phyloP scores from a whole-genome alignment of 23 tunicate genomes.

The Ciona savignyi region DNA sequence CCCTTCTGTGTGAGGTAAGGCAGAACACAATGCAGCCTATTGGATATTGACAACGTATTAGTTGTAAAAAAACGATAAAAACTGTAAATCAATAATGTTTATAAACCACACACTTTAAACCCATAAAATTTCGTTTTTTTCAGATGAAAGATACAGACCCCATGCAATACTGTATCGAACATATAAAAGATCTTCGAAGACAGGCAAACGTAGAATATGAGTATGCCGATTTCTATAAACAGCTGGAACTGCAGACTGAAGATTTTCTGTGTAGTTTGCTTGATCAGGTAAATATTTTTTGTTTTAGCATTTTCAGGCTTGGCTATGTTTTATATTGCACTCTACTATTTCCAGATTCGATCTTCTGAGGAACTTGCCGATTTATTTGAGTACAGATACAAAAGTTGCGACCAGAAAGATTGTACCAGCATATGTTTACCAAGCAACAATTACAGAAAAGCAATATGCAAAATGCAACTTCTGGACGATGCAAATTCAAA shows the following conservation, averaged over 20 bases:
- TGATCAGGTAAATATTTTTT: constrained; percentile 34
- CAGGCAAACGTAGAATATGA: constrained; percentile 33
- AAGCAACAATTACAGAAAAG: neutral
- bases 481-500: constrained; percentile 54
- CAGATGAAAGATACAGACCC: constrained; percentile 23
- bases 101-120: neutral
- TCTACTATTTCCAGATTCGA: constrained; percentile 46
- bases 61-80: too few species aligned
- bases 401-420: neutral
- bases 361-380: constrained; percentile 70
- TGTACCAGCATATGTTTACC: neutral
- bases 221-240: constrained; percentile 34
- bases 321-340: too few species aligned
- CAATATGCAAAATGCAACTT: constrained; percentile 12
- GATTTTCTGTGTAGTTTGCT: constrained; percentile 69
- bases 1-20: constrained; percentile 23
- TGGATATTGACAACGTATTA: too few species aligned
- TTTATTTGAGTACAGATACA: constrained; percentile 18
- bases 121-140: neutral
- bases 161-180: constrained; percentile 49
- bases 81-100: too few species aligned
- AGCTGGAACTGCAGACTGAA: constrained; percentile 29
- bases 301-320: too few species aligned
- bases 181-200: constrained; percentile 24
- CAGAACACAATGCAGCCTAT: too few species aligned